Base-by-base conservation (phyloP, 2,113 vertebrate genomes). In the Thryonomys swinderianus region DNA sequence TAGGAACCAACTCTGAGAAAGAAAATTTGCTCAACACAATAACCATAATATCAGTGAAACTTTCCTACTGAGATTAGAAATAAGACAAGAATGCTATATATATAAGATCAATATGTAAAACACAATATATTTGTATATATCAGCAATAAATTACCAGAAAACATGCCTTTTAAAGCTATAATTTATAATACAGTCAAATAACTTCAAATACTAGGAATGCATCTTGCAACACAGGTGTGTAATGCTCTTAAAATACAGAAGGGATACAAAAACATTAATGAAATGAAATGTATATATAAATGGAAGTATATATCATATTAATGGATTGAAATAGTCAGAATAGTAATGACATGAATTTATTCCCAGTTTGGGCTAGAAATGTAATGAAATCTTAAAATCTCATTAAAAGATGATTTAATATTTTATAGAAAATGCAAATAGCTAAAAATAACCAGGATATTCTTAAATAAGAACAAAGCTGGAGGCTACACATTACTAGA, bases 401-500 rank as follows among this genome's bases (percentile, higher is more conserved):
- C 30, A 88, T 81, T 81, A 89, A 96, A 93, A 53, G 55, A 74
- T 57, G 12, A 74, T 69, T 94, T 90, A 74, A 90, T 93, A 91
- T 89, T 80, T 4, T 79, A 64, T 69, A 34, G 1, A 23, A 80
- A 93, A 90, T 80, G 18, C 27, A 92, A 94, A 79, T n/a, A 34
- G 21, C 14, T 86, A 92, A 79, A 16, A 84, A 96, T 78, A 91
- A 76, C n/a, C 23, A 91, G 91, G 27, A 37, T 90, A 57, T 74
- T 67, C 59, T 94, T 91, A 93, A 61, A 67, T 88, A 84, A 92
- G 73, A 91, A 74, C 81, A 90, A 94, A 81, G 71, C 53, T 51
- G 8, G 45, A 90, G 30, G 42, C 55, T 37, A 51, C 17, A 27
- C 1, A 42, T 42, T 37, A 30, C 40, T 16, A 18, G n/a, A n/a